phyloP scores from a whole-genome alignment of 1,140 invertebrate species.

The Tigriopus japonicus region DNA sequence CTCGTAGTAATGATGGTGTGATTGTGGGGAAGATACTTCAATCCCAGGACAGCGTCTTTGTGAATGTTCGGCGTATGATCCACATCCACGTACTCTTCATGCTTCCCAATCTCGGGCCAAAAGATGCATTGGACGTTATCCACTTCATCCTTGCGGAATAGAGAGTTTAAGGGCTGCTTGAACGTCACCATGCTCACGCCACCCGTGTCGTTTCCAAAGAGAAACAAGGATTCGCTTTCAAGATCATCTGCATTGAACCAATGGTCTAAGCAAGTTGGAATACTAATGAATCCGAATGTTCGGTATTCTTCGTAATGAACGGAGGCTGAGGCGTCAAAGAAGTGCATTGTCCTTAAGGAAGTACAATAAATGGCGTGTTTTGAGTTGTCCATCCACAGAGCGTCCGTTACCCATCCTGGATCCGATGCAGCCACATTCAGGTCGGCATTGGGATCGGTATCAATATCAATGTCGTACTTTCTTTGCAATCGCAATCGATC shows the following conservation, averaged over 20 bases:
- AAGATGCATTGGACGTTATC: slow-evolving; percentile 9
- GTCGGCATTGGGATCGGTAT: slow-evolving; percentile 12
- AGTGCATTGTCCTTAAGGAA: slow-evolving; percentile 12
- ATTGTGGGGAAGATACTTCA: not conserved
- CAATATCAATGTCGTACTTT: slow-evolving; percentile 14
- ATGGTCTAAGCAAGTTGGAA: slow-evolving; percentile 11
- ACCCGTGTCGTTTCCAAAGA: slow-evolving; percentile 11
- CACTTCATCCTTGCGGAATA: slow-evolving; percentile 13
- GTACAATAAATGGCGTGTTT: slow-evolving; percentile 12
- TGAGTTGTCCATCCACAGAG: slow-evolving; percentile 13
- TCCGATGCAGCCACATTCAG: slow-evolving; percentile 7
- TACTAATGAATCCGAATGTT: slow-evolving; percentile 8
- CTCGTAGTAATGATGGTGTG: not conserved
- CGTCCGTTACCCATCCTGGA: slow-evolving; percentile 15
- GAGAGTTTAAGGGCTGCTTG: slow-evolving; percentile 7
- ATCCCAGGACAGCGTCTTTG: not conserved
- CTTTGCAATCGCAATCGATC: slow-evolving; percentile 6
- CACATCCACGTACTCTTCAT: not conserved
- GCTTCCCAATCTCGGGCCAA: slow-evolving; percentile 7
- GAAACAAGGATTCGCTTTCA: not conserved
- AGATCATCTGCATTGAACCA: not conserved
- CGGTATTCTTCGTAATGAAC: slow-evolving; percentile 13
- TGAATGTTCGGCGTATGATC: not conserved
- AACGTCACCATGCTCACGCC: slow-evolving; percentile 6
- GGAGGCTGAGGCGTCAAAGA: slow-evolving; percentile 13